phyloP scores from a whole-genome alignment of 2,888 invertebrate species.

The Girardia tigrina region DNA sequence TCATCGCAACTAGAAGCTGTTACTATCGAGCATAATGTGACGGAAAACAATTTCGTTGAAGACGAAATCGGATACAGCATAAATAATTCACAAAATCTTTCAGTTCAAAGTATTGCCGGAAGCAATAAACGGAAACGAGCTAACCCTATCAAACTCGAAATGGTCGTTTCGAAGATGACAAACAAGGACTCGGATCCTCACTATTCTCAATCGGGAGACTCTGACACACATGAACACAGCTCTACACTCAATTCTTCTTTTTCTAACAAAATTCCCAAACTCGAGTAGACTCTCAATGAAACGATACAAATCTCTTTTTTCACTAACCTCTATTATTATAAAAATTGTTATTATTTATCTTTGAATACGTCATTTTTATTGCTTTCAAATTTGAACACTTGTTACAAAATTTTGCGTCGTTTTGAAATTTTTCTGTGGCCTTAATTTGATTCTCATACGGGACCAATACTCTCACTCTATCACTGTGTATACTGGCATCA shows the following conservation, averaged over 20 bases:
- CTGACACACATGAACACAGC: background rate
- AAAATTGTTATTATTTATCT: background rate
- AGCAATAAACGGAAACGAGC: constrained; percentile 19
- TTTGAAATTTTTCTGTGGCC: background rate
- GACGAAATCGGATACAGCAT: background rate
- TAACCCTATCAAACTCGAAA: constrained; percentile 4
- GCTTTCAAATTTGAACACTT: background rate
- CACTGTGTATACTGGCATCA: background rate
- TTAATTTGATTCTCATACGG: constrained; percentile 15
- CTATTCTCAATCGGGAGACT: background rate
- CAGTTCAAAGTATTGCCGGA: background rate
- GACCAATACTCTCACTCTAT: constrained; percentile 15
- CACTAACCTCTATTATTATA: constrained; percentile 7
- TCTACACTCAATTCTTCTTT: background rate
- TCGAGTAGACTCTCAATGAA: background rate
- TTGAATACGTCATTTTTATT: constrained; percentile 1
- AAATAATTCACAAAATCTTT: constrained; percentile 2
- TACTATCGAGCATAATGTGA: background rate
- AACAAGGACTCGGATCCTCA: background rate
- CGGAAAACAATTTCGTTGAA: constrained; percentile 16
- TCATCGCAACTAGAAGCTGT: background rate
- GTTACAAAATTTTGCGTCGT: background rate
- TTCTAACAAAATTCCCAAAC: background rate
- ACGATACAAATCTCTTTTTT: background rate
- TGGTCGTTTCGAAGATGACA: background rate